Base-by-base conservation (phyloP, 2,113 vertebrate species). In the Ptilorrhoa leucosticta region DNA sequence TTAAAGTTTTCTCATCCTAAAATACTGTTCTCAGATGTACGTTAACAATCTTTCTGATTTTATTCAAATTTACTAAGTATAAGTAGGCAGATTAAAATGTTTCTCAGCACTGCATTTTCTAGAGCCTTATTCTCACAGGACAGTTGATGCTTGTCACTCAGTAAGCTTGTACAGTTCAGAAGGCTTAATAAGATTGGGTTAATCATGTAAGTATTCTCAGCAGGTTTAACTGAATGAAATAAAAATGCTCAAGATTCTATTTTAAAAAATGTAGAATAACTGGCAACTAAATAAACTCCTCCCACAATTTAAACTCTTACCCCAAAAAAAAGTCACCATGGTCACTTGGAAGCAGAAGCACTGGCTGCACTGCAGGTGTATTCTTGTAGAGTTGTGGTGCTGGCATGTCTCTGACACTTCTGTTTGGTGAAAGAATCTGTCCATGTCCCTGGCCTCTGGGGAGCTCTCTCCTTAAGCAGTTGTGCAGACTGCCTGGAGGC, bases 331-430 rank as follows among this genome's bases (percentile, higher is more conserved):
- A 7, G 31, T 71, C 35, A 35, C 6, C 0, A 2, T 11, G 18
- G 5, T 78, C 64, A 33, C 45, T 81, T 77, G 37, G 58, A 76
- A 84, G 33, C 14, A 51, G 65, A 92, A 77, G 39, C 33, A 33
- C 26, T 58, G 69, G 17, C 45, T 57, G 11, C 0, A 1, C 37
- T 53, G 45, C 8, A 2, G 18, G 26, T 65, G 0, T 56, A 8
- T 48, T 58, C 26, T 13, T 26, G 7, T 7, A 7, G 19, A 28
- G 27, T 39, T 44, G 40, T 20, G 19, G 5, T 35, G 20, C 18
- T 90, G 48, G 19, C 2, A 3, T 71, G 16, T 68, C 30, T 78
- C 35, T 48, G 28, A 35, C 26, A 39, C 15, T 64, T 79, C 19
- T 11, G 0, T 8, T 28, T 2, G 1, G 35, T 57, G 45, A 57